Evolutionary conservation across 2,888 invertebrate species (phyloP).

Genomic region (Aspidiotus rigidus): DNA sequence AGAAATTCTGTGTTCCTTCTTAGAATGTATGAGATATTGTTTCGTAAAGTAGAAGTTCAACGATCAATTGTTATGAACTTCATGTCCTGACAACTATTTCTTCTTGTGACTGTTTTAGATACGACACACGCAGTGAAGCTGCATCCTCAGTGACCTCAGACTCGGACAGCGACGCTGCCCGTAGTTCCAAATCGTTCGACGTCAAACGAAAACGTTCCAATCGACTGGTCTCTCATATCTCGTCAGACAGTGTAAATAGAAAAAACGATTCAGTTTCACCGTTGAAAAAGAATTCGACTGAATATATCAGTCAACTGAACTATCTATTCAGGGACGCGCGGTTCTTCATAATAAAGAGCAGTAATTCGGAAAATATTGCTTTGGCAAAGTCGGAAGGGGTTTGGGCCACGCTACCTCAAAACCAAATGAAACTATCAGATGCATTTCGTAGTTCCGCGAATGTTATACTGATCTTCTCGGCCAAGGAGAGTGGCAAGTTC

Average conservation of each 20-base stretch:
- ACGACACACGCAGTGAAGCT: slow-evolving; percentile 81
- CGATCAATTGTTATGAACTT: too few species aligned
- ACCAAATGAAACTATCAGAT: slow-evolving; percentile 91
- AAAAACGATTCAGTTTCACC: slow-evolving; percentile 41
- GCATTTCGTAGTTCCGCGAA: slow-evolving; percentile 87
- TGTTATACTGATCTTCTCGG: slow-evolving; percentile 90
- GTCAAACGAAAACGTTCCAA: slow-evolving; percentile 35
- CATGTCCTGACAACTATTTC: background rate
- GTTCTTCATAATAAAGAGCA: slow-evolving; percentile 95
- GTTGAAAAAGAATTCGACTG: slow-evolving; percentile 54
- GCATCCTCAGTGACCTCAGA: slow-evolving; percentile 63
- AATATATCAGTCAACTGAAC: slow-evolving; percentile 80
- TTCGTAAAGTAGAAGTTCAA: too few species aligned
- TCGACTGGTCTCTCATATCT: slow-evolving; percentile 45
- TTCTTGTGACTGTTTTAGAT: slow-evolving; percentile 41
- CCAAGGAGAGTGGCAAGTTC: slow-evolving; percentile 94
- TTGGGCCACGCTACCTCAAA: slow-evolving; percentile 95
- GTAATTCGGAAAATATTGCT: slow-evolving; percentile 92
- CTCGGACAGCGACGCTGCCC: slow-evolving; percentile 50
- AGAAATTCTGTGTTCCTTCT: too few species aligned
- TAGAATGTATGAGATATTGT: too few species aligned
- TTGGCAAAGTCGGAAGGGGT: slow-evolving; percentile 91
- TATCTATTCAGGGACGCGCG: slow-evolving; percentile 88
- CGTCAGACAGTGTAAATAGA: slow-evolving; percentile 41
- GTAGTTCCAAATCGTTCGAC: slow-evolving; percentile 55